Evolutionary conservation across 2,797 vertebrate genomes (phyloP), one percentile per base, ranked within the genome.

Genomic region (Myoxocephalus aenaeus): DNA sequence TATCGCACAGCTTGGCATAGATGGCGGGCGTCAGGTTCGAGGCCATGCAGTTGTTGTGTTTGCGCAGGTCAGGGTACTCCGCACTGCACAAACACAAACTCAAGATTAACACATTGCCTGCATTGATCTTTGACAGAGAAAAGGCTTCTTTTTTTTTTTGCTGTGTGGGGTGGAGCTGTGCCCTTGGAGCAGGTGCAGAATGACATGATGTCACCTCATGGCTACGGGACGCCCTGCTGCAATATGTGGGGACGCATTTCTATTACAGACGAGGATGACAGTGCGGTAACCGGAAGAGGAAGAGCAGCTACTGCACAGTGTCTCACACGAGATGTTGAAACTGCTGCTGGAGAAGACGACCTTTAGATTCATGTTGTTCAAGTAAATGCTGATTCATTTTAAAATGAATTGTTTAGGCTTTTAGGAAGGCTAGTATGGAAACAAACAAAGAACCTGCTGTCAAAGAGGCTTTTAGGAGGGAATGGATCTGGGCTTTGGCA

Each of bases 21-120:
- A 99, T 87, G 81, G 96, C 93, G 4, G 98, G 98, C 0, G 97
- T 98, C 92, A 99, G 93, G 93, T 91, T 93, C 90, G 93, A 97
- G 81, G 98, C 97, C 98, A 99, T 99, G 94, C 98, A 99, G 93
- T 99, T 99, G 94, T 99, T 99, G 92, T 99, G 98, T 92, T 97
- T 98, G 86, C 97, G 95, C 84, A 99, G 95, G 90, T 99, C 98
- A 0, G 98, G 98, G 85, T 96, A 99, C 89, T 99, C 98, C 0
- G 98, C 96, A 20, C 98, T 99, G 94, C 12, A 74, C 51, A 85
- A 80, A 83, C 5, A 91, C 18, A 86, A 54, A 76, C 0, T 29
- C n/a, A 44, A 80, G 78, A 85, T 81, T 81, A 77, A 81, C 10
- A 20, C 17, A 9, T 13, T 34, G 7, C 22, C 32, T 29, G n/a